Evolutionary conservation across 2,888 invertebrate genomes (phyloP).

Genomic region (Cheilosia vulpina): DNA sequence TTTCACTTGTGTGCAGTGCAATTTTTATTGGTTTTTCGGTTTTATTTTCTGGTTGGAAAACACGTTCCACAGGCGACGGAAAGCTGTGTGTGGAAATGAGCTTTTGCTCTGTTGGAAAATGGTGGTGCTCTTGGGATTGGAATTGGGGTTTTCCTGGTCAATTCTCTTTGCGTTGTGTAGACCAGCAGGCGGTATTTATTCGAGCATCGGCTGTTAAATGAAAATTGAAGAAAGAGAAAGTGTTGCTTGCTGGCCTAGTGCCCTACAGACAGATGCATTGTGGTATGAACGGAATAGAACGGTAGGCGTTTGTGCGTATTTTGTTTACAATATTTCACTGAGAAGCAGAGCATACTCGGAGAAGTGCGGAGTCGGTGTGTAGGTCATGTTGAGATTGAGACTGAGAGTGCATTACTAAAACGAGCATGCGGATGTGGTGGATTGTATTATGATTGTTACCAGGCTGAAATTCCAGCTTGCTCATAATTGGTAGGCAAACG

Average conservation of each 20-base stretch:
- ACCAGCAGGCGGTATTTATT: background rate
- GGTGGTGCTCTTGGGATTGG: background rate
- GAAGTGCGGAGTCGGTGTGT: constrained; percentile 23
- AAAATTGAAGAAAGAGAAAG: constrained; percentile 54
- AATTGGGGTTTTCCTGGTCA: background rate
- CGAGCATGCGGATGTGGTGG: constrained; percentile 18
- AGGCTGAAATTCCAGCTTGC: background rate
- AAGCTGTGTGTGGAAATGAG: constrained; percentile 53
- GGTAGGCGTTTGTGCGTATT: constrained; percentile 44
- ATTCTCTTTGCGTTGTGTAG: constrained; percentile 15
- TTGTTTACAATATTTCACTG: constrained; percentile 62
- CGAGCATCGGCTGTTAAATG: background rate
- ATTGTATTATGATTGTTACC: constrained; percentile 34
- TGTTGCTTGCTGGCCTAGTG: constrained; percentile 66
- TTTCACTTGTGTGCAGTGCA: constrained; percentile 39
- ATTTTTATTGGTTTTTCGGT: constrained; percentile 9
- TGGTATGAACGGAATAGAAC: constrained; percentile 39
- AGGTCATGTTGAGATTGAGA: constrained; percentile 47
- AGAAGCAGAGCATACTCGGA: background rate
- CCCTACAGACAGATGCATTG: constrained; percentile 37
- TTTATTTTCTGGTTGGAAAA: constrained; percentile 35
- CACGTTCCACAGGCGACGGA: constrained; percentile 56
- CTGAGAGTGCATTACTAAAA: background rate
- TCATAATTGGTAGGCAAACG: no score
- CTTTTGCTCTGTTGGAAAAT: constrained; percentile 55